Percentiles rank a stretch among this genome's conserved stretches.
These are phyloP conservation scores for Mongoloraphidia duomilia DNA, from an alignment of 2,888 invertebrate genomes.

Conservation along the genomic window DNA sequence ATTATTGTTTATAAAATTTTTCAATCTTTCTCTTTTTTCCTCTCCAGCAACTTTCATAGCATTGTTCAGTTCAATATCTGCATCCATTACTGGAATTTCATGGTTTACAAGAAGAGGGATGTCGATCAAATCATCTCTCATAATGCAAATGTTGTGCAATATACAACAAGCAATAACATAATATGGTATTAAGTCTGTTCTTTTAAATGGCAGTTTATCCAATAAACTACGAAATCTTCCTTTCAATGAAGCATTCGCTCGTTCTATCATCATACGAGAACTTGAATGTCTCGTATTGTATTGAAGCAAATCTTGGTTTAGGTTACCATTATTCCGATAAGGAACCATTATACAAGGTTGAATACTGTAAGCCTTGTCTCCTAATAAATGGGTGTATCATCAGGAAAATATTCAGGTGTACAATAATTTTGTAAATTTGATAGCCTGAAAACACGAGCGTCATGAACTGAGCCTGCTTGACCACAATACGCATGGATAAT, in stretches of 20 bases:
- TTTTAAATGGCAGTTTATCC: neutral
- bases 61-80: too few relatives aligned
- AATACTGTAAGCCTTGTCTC: neutral
- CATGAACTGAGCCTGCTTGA: constrained; percentile 12
- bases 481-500: constrained; percentile 9
- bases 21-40: too few relatives aligned
- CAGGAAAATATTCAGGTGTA: constrained; percentile 2
- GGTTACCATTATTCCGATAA: neutral
- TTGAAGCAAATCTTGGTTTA: neutral
- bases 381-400: neutral
- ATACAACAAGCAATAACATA: constrained; percentile 2
- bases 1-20: too few relatives aligned
- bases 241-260: neutral
- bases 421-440: constrained; percentile 9
- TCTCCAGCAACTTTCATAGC: too few relatives aligned
- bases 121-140: neutral
- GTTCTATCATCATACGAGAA: neutral
- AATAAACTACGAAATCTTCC: constrained; percentile 1
- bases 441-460: constrained; percentile 10
- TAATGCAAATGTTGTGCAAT: constrained; percentile 2
- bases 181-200: constrained; percentile 1
- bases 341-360: constrained; percentile 2
- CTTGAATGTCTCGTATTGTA: neutral
- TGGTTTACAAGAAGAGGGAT: neutral
- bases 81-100: neutral